A percentile compares a stretch with the other conserved stretches of the same genome.
These are phyloP conservation scores for Aphrophora alni DNA, from an alignment of 2,888 invertebrate species.

Conservation along the genomic window DNA sequence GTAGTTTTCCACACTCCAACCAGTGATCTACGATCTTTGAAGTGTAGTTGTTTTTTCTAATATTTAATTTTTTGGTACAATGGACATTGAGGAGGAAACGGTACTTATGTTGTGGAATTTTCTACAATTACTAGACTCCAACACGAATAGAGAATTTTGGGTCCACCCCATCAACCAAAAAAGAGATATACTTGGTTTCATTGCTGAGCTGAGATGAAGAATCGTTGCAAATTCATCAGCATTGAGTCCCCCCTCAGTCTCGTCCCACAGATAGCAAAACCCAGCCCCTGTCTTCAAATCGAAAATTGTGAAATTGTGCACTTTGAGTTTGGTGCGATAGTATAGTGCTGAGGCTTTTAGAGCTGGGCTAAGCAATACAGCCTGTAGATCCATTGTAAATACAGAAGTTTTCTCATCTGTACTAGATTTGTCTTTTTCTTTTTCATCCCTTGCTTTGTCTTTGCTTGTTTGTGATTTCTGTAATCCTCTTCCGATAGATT, in stretches of 20 bases:
- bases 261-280: slow-evolving; percentile 39
- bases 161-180: too few relatives aligned
- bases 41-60: too few relatives aligned
- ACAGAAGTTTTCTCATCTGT: slow-evolving; percentile 12
- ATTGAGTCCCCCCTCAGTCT: slow-evolving; percentile 33
- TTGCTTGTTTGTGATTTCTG: slow-evolving; percentile 9
- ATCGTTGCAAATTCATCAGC: slow-evolving; percentile 36
- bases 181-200: too few relatives aligned
- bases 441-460: not conserved
- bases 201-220: too few relatives aligned
- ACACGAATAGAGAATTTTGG: too few relatives aligned
- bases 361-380: slow-evolving; percentile 17
- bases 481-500: slow-evolving; percentile 17
- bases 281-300: slow-evolving; percentile 12
- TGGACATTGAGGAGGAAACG: too few relatives aligned
- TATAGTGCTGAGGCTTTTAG: slow-evolving; percentile 25
- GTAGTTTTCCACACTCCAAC: too few relatives aligned
- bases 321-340: slow-evolving; percentile 18
- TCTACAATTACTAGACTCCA: too few relatives aligned
- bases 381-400: slow-evolving; percentile 27
- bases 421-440: slow-evolving; percentile 10
- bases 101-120: too few relatives aligned
- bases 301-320: slow-evolving; percentile 24
- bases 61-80: too few relatives aligned
- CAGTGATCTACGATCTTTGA: too few relatives aligned